Evolutionary conservation across 2,888 invertebrate genomes (phyloP).

Genomic region (Drosophila eohydei): DNA sequence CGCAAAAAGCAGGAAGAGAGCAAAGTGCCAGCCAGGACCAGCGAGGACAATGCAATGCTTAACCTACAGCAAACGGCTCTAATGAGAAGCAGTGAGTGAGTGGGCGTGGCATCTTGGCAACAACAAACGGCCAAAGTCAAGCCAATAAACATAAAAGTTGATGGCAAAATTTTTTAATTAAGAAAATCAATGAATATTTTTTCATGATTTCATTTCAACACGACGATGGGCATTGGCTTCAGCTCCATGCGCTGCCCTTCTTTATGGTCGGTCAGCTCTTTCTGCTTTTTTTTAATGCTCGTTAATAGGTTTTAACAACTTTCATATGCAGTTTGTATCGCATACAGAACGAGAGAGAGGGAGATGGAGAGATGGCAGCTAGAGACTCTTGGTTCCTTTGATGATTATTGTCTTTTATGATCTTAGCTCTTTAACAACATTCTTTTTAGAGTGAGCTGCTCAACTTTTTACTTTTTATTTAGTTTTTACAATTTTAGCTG

Average conservation of each 20-base stretch:
- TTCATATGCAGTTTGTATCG: slow-evolving; percentile 37
- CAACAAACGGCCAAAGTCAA: slow-evolving; percentile 48
- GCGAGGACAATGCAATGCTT: slow-evolving; percentile 43
- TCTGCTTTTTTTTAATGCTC: slow-evolving; percentile 22
- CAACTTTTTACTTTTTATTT: neutral
- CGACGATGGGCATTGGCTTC: slow-evolving; percentile 37
- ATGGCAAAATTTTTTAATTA: slow-evolving; percentile 77
- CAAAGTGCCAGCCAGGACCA: slow-evolving; percentile 32
- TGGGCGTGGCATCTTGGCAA: slow-evolving; percentile 12
- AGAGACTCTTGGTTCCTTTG: slow-evolving; percentile 14
- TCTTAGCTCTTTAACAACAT: neutral
- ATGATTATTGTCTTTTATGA: slow-evolving; percentile 14
- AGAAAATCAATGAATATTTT: slow-evolving; percentile 77
- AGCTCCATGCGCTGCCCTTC: slow-evolving; percentile 19
- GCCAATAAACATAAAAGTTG: slow-evolving; percentile 76
- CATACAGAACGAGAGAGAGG: neutral
- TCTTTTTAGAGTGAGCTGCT: neutral
- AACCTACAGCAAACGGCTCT: slow-evolving; percentile 54
- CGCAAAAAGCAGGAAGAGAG: slow-evolving; percentile 41
- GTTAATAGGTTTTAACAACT: slow-evolving; percentile 50
- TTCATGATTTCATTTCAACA: slow-evolving; percentile 50
- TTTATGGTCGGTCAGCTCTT: slow-evolving; percentile 24
- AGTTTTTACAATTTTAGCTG: neutral
- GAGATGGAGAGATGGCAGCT: neutral
- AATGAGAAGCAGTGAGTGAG: slow-evolving; percentile 2